Percentiles rank a stretch among this genome's conserved stretches.
phyloP scores from a whole-genome alignment of 2,888 invertebrate genomes.

The Cerceris ruficornis region DNA sequence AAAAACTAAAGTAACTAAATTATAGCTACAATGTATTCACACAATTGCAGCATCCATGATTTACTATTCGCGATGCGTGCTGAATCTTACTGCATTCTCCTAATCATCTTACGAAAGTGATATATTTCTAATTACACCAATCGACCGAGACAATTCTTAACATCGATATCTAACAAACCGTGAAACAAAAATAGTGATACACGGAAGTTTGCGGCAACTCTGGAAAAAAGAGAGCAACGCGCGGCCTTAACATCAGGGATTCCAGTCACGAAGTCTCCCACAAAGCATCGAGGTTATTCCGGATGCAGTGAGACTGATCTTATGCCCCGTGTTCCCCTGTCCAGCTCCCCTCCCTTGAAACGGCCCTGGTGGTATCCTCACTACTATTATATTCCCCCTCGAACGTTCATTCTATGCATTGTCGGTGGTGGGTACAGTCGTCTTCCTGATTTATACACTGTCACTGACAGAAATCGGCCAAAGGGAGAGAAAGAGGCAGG shows the following conservation, averaged over 20 bases:
- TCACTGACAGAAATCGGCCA: conserved; percentile 74
- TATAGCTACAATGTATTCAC: too few species aligned
- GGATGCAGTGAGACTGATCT: conserved; percentile 71
- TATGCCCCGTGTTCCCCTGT: conserved; percentile 62
- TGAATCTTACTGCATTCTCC: too few species aligned
- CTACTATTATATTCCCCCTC: conserved; percentile 14
- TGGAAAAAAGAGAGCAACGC: conserved; percentile 36
- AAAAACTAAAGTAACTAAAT: too few species aligned
- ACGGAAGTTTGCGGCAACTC: conserved; percentile 19
- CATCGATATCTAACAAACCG: neutral
- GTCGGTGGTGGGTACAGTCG: conserved; percentile 74
- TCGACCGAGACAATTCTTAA: neutral
- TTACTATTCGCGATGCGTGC: too few species aligned
- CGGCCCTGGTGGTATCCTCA: conserved; percentile 23
- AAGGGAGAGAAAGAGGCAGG: conserved; percentile 38
- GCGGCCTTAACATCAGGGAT: conserved; percentile 64
- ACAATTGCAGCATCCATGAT: too few species aligned
- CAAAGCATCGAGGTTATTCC: conserved; percentile 77
- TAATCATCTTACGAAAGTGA: too few species aligned
- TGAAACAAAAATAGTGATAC: conserved; percentile 1
- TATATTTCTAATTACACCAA: neutral
- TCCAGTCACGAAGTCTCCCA: conserved; percentile 78
- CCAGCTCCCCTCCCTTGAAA: conserved; percentile 13
- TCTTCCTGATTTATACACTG: conserved; percentile 81
- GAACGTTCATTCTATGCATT: conserved; percentile 65